Evolutionary conservation across 2,888 invertebrate species (phyloP).

Genomic region (Drosophila suboccidentalis): DNA sequence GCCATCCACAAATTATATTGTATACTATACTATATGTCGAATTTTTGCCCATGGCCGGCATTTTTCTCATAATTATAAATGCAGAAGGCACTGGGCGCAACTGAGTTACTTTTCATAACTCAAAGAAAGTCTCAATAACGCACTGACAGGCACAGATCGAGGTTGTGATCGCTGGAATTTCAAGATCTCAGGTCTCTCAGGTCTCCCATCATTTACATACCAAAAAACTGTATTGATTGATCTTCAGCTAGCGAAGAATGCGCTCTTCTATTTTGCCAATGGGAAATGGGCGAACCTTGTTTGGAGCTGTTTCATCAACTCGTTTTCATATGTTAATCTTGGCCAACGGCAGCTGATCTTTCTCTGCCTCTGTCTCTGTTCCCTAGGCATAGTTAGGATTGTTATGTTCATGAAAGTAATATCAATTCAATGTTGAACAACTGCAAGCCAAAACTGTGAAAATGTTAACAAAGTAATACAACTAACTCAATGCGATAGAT

Average conservation of each 20-base stretch:
- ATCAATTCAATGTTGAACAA: slow-evolving; percentile 27
- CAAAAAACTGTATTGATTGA: slow-evolving; percentile 62
- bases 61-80: slow-evolving; percentile 79
- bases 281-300: slow-evolving; percentile 48
- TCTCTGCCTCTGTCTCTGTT: slow-evolving; percentile 25
- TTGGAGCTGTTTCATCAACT: slow-evolving; percentile 63
- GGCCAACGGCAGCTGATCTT: slow-evolving; percentile 48
- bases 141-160: slow-evolving; percentile 60
- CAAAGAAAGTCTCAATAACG: slow-evolving; percentile 61
- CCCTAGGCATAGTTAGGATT: slow-evolving; percentile 8
- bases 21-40: background rate
- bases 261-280: slow-evolving; percentile 7
- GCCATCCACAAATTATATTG: slow-evolving; percentile 2
- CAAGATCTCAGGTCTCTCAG: slow-evolving; percentile 6
- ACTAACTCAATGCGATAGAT: background rate
- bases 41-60: slow-evolving; percentile 40
- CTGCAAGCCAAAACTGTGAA: slow-evolving; percentile 43
- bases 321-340: slow-evolving; percentile 64
- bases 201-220: slow-evolving; percentile 64
- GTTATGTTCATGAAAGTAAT: slow-evolving; percentile 16
- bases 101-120: slow-evolving; percentile 56
- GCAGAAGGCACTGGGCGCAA: slow-evolving; percentile 48
- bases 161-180: slow-evolving; percentile 34
- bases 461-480: slow-evolving; percentile 14
- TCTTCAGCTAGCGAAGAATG: slow-evolving; percentile 34